Evolutionary conservation across 2,888 invertebrate genomes (phyloP).

Genomic region (Tupiocoris notatus): DNA sequence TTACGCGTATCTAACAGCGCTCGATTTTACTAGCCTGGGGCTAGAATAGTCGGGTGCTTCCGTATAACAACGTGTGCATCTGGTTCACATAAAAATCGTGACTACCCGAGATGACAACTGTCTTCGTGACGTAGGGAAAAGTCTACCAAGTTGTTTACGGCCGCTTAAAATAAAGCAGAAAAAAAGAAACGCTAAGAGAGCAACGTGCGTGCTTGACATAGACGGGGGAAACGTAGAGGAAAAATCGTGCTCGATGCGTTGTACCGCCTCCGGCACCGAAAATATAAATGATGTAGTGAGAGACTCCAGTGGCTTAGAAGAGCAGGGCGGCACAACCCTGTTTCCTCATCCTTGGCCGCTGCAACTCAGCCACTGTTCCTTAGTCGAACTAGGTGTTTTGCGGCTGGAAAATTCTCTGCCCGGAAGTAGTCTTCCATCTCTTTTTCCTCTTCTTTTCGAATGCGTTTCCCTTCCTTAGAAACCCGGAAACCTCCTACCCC

Average conservation of each 20-base stretch:
- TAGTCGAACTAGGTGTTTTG: not conserved
- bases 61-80: too few species aligned
- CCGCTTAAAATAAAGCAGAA: not conserved
- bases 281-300: not conserved
- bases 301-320: not conserved
- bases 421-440: not conserved
- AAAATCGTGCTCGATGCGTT: not conserved
- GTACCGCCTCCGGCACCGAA: not conserved
- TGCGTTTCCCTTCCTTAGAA: not conserved
- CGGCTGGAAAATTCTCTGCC: not conserved
- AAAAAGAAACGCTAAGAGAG: not conserved
- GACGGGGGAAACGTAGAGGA: not conserved
- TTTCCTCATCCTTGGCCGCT: not conserved
- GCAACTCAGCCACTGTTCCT: not conserved
- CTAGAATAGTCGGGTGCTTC: too few species aligned
- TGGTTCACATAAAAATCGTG: too few species aligned
- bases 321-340: not conserved
- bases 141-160: not conserved
- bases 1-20: too few species aligned
- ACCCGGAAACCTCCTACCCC: not conserved
- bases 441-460: not conserved
- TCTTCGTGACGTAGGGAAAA: not conserved
- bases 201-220: not conserved
- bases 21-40: too few species aligned
- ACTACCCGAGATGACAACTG: not conserved